Evolutionary conservation across 2,888 invertebrate species (phyloP), one percentile per base, ranked within the genome.

Genomic region (Cordilura impudica): DNA sequence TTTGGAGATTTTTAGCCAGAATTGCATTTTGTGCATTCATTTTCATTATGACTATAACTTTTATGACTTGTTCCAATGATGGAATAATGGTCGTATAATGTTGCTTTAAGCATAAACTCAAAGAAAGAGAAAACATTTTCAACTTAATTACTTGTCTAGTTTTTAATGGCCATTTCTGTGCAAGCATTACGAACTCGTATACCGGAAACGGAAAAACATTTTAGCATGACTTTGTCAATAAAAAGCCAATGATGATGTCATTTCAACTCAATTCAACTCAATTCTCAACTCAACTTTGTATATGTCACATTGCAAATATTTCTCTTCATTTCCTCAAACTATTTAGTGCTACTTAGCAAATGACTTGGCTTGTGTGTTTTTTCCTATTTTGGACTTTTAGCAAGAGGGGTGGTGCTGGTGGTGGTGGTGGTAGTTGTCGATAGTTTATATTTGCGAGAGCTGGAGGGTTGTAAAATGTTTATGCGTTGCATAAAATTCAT

Each of bases 61-160:
- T 71, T 71, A 35, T 61, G 66, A 45, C 26, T 66, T 58, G 23
- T 60, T 53, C 60, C 31, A 47, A 35, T 23, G 51, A 10, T 29
- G n/a, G 35, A 56, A 56, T 63, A 54, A 56, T 56, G 35, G 39
- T n/a, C n/a, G n/a, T n/a, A n/a, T n/a, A n/a, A n/a, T 29, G 39
- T 21, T 31, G 31, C 21, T 49, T 31, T 4, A 51, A 60, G 60
- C 31, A 18, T n/a, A n/a, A n/a, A n/a, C n/a, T n/a, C n/a, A n/a
- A n/a, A n/a, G n/a, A 14, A 35, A 51, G 58, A 53, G 61, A 43
- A 31, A 72, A 72, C 35, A 23, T 49, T 65, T 53, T 67, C 54
- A 54, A 63, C 61, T 77, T 77, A 78, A 72, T 78, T 72, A 78
- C 67, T 78, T 78, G 72, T 78, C 29, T 51, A 67, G 61, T 61